Evolutionary conservation across 2,888 invertebrate genomes (phyloP).

Genomic region (Matsumyia berberina): DNA sequence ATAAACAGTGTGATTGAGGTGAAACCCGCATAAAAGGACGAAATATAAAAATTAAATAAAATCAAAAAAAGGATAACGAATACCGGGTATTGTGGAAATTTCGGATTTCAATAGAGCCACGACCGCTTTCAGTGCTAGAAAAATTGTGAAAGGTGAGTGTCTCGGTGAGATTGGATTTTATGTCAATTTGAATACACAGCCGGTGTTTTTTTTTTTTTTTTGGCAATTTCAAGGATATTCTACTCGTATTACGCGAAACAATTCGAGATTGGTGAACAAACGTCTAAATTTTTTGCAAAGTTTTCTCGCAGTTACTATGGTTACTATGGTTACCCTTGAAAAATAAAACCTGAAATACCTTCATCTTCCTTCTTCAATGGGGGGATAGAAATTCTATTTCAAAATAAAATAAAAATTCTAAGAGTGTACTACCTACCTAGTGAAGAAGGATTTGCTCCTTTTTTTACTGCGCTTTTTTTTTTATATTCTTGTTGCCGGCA

Average conservation of each 20-base stretch:
- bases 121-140: constrained; percentile 48
- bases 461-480: constrained; percentile 29
- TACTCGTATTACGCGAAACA: constrained; percentile 5
- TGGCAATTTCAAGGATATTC: constrained; percentile 37
- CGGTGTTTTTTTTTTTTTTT: constrained; percentile 13
- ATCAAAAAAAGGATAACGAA: constrained; percentile 66
- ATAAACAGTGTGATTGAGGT: constrained; percentile 36
- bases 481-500: constrained; percentile 50
- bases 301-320: constrained; percentile 47
- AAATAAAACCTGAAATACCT: neutral
- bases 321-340: constrained; percentile 60
- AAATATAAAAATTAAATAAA: constrained; percentile 26
- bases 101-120: constrained; percentile 50
- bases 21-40: constrained; percentile 33
- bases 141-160: constrained; percentile 75
- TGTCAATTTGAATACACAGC: constrained; percentile 21
- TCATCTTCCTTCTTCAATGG: constrained; percentile 1
- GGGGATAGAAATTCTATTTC: constrained; percentile 22
- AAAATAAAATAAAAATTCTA: constrained; percentile 12
- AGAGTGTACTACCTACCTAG: constrained; percentile 39
- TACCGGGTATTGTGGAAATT: constrained; percentile 59
- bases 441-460: constrained; percentile 38
- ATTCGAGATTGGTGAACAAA: neutral
- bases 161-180: constrained; percentile 46
- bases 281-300: constrained; percentile 14